These are phyloP conservation scores for Brachionus calyciflorus DNA, from an alignment of 1,140 invertebrate species.

Conservation along the genomic window DNA sequence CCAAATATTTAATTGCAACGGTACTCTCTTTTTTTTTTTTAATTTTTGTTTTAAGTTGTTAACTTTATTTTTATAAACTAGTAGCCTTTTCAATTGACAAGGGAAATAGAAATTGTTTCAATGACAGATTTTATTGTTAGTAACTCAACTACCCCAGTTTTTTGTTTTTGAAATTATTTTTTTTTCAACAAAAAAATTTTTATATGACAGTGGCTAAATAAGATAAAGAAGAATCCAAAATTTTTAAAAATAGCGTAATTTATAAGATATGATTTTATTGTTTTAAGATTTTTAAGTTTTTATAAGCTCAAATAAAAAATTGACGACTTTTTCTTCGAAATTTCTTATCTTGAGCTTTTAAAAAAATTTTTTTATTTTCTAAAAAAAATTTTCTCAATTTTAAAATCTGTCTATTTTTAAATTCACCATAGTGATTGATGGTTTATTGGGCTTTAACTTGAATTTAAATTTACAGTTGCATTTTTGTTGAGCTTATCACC, in stretches of 20 bases:
- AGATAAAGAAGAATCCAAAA: background rate
- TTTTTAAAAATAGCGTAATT: background rate
- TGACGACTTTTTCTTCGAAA: background rate
- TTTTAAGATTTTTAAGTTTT: background rate
- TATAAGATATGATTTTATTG: constrained; percentile 3
- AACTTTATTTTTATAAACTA: too few species aligned
- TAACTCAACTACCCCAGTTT: background rate
- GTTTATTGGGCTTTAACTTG: background rate
- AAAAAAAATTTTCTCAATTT: background rate
- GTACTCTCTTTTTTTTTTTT: background rate
- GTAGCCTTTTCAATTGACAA: constrained; percentile 23
- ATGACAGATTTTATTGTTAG: constrained; percentile 38
- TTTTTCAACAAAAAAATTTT: too few species aligned
- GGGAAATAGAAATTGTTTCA: constrained; percentile 19
- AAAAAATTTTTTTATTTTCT: background rate
- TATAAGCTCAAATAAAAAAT: constrained; percentile 8
- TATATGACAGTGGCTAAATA: constrained; percentile 19
- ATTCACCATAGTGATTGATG: constrained; percentile 35
- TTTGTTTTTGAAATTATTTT: background rate
- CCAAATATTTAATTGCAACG: background rate
- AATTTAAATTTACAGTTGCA: too few species aligned
- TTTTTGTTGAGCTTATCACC: too few species aligned
- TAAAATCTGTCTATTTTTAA: constrained; percentile 19
- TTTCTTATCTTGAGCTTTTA: background rate
- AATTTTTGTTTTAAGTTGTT: too few species aligned